A percentile compares a stretch with the other conserved stretches of the same genome.
These are phyloP conservation scores for Poeciliopsis gracilis DNA, from an alignment of 2,797 vertebrate genomes.

Conservation along the genomic window DNA sequence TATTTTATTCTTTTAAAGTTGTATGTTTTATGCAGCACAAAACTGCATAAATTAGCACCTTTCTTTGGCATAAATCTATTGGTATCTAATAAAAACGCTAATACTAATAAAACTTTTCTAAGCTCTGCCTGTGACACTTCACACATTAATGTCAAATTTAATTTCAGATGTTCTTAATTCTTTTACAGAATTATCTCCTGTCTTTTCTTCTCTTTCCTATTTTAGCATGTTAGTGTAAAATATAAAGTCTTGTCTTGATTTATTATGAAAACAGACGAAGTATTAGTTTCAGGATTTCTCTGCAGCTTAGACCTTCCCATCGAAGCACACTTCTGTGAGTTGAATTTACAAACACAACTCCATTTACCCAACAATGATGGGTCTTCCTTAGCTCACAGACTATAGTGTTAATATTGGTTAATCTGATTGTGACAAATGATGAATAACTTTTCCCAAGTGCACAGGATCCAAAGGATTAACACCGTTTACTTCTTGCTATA, in stretches of 20 bases:
- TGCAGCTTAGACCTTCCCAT: neutral
- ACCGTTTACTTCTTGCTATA: slow-evolving; percentile 80
- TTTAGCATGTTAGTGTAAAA: neutral
- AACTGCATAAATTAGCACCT: too few species aligned
- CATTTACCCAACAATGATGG: slow-evolving; percentile 46
- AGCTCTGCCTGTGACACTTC: neutral
- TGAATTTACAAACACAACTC: slow-evolving; percentile 12
- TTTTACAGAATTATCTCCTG: neutral
- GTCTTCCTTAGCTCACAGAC: slow-evolving; percentile 33
- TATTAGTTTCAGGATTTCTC: neutral
- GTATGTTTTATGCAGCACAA: neutral
- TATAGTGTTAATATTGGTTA: slow-evolving; percentile 74
- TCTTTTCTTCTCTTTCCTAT: neutral
- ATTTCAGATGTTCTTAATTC: neutral
- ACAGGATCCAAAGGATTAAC: slow-evolving; percentile 85
- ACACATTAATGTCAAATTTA: neutral
- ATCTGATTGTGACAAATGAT: slow-evolving; percentile 80
- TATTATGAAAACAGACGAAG: neutral
- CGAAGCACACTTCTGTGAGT: neutral
- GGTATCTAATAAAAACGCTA: neutral
- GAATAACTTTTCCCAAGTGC: slow-evolving; percentile 80
- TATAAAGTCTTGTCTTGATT: neutral
- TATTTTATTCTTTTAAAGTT: neutral
- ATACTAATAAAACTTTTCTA: neutral
- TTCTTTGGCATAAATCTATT: neutral